Evolutionary conservation across 2,797 vertebrate genomes (phyloP).

Genomic region (Champsocephalus esox): DNA sequence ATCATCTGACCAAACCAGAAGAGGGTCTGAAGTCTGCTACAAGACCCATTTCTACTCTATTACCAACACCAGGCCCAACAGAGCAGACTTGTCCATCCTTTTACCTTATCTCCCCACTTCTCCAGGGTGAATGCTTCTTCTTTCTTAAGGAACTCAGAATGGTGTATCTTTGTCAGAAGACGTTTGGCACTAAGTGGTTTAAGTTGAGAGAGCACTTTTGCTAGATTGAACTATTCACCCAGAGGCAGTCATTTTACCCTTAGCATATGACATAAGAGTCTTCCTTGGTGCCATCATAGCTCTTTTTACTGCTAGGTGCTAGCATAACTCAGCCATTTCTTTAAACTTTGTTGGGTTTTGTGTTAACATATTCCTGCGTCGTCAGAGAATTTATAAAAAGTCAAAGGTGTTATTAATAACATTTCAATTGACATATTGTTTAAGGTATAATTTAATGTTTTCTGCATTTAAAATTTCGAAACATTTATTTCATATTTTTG

Average conservation of each 20-base stretch:
- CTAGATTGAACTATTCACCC: conserved; percentile 12
- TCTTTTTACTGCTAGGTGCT: too few species aligned
- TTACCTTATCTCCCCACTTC: background rate
- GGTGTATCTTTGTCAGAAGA: conserved; percentile 1
- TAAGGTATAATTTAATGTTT: too few species aligned
- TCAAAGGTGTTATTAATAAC: too few species aligned
- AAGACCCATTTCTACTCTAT: conserved; percentile 13
- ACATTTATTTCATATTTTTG: too few species aligned
- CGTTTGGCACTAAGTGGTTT: background rate
- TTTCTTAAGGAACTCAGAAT: background rate
- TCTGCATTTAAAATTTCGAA: too few species aligned
- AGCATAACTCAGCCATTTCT: background rate
- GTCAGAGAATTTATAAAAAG: too few species aligned
- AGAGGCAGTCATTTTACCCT: background rate
- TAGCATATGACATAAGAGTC: background rate
- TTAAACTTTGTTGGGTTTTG: too few species aligned
- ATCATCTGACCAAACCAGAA: conserved; percentile 7
- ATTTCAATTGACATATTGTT: too few species aligned
- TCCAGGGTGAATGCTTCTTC: conserved; percentile 3
- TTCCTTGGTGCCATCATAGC: background rate
- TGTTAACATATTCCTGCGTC: too few species aligned
- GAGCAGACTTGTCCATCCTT: conserved; percentile 8
- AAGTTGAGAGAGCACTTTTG: conserved; percentile 9
- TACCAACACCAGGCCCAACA: conserved; percentile 11
- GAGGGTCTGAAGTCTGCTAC: conserved; percentile 12